Evolutionary conservation across 2,113 vertebrate species (phyloP).

Genomic region (Noturus placidus): DNA sequence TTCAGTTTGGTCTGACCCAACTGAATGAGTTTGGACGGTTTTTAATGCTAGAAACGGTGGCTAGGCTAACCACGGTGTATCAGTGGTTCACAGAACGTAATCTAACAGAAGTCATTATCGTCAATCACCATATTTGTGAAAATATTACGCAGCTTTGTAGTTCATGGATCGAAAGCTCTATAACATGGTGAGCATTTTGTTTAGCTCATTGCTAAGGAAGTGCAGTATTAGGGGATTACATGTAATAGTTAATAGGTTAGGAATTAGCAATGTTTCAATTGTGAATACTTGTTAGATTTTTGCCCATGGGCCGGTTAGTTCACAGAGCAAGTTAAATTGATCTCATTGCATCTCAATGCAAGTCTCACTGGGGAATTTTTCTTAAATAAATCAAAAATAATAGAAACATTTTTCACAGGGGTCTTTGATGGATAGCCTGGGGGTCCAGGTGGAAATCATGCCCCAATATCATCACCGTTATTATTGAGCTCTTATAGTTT

Average conservation of each 20-base stretch:
- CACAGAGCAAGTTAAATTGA: neutral
- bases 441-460: neutral
- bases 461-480: neutral
- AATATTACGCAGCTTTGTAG: neutral
- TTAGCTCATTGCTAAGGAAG: neutral
- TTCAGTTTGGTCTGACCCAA: conserved; percentile 45
- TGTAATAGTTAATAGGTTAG: neutral
- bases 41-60: neutral
- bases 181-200: neutral
- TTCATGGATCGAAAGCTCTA: neutral
- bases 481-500: neutral
- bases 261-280: neutral
- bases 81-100: neutral
- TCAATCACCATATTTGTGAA: neutral
- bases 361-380: neutral
- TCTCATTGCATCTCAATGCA: neutral
- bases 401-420: neutral
- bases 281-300: neutral
- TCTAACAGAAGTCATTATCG: neutral
- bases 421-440: neutral
- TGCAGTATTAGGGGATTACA: neutral
- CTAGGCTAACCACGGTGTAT: neutral
- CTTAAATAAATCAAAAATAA: neutral
- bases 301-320: neutral
- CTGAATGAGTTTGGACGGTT: neutral